Conservation (phyloP, 2,113 vertebrate genomes). For the Antechinus stuartii region DNA sequence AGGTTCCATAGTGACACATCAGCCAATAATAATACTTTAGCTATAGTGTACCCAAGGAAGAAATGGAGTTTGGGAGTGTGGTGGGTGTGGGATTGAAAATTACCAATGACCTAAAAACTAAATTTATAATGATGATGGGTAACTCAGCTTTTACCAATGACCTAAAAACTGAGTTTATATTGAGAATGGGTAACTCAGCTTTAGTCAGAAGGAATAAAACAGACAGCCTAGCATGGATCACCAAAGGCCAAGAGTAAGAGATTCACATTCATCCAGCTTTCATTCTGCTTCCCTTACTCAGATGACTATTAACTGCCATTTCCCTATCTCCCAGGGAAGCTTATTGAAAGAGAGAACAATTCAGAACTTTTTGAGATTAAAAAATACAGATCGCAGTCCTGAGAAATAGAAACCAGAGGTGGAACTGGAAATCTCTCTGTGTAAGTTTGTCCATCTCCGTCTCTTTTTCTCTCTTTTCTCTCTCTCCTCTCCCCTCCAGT, state of each 20-base stretch:
- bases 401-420: neutral
- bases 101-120: neutral
- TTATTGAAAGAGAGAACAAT: neutral
- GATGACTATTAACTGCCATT: neutral
- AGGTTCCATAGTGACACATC: neutral
- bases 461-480: neutral
- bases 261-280: neutral
- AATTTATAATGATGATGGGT: neutral
- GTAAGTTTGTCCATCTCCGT: too few relatives aligned
- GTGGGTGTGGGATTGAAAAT: neutral
- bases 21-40: slow-evolving; percentile 19
- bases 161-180: slow-evolving; percentile 2
- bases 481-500: neutral
- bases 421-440: neutral
- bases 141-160: neutral
- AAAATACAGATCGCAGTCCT: neutral
- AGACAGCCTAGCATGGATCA: neutral
- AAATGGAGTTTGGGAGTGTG: neutral
- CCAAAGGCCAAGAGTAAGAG: neutral
- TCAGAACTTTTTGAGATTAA: neutral
- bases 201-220: neutral
- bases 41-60: slow-evolving; percentile 4
- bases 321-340: neutral
- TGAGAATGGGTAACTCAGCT: neutral
- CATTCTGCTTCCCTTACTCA: neutral